Base-by-base conservation (phyloP, 2,113 vertebrate genomes). In the Percopsis transmontana region DNA sequence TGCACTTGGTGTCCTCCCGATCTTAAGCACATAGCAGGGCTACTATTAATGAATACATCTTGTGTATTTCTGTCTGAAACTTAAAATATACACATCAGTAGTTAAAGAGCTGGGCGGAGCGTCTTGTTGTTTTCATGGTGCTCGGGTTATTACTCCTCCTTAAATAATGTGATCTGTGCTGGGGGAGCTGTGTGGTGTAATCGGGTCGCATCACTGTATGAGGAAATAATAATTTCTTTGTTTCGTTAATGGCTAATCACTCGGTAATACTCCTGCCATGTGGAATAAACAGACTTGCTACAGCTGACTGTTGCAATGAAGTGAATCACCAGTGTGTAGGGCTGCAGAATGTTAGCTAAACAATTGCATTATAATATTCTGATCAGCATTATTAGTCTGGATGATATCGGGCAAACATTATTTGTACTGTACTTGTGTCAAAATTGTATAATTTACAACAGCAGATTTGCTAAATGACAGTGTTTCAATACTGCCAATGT, bases 1-100 rank as follows among this genome's bases (percentile, higher is more conserved):
- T 84, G 85, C 85, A 85, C 82, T 66, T 85, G 81, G 79, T 70
- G 66, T 78, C 81, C 84, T 77, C 72, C 79, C 74, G 10, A 77
- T 77, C 57, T 57, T 18, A 72, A 74, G 74, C 82, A 85, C 74
- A 84, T 58, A 68, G 68, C 63, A 73, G 73, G 76, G 63, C 54
- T 82, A 77, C 58, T 74, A 78, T 82, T 50, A 58, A 57, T 64
- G 70, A 62, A 77, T 74, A 68, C 83, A 51, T 72, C 59, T 23
- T 58, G 15, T 74, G n/a, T 72, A 50, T 85, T 87, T 86, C 75
- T 74, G 41, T 81, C 50, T 72, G n/a, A 41, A 58, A 57, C 40
- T n/a, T 42, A 19, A 42, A 33, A 74, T 78, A 61, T 70, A 52
- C 66, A 81, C 13, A 63, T 79, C 62, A 59, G 58, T 85, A 83